Base-by-base conservation (phyloP, 2,113 vertebrate genomes). In the Petrocephalus microphthalmus region DNA sequence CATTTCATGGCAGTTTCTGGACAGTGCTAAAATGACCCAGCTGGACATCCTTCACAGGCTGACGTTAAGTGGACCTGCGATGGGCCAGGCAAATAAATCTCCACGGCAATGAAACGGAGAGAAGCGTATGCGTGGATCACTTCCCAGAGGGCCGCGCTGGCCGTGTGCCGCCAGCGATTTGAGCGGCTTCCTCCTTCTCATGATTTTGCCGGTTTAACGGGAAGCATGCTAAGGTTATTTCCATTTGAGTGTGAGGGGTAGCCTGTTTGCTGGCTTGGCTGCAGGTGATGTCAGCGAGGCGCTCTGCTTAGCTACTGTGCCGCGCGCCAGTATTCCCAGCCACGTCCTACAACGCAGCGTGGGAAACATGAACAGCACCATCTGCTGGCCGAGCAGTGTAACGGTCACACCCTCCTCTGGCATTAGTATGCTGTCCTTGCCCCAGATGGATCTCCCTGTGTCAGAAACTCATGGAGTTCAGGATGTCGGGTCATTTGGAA, bases 311-410 rank as follows among this genome's bases (percentile, higher is more conserved):
- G 19, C 54, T 60, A 25, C 7, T 85, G 37, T 89, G 22, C 33
- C 3, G 33, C 17, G 19, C 84, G 60, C 89, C 84, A 37, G 53
- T 1, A 47, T 22, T 20, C 17, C 81, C 2, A n/a, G 83, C 25
- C 52, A 57, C 0, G 37, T 87, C 20, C 78, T 47, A 37, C 33
- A 22, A 37, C 6, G 15, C 78, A 17, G n/a, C 8, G 6, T 89
- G 2, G 7, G 20, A 64, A 19, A 64, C 33, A 87, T 90, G 88
- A 88, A 84, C 54, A 89, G 92, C 90, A 85, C 90, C 86, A 56
- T 88, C 93, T 93, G 88, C 91, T 91, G 92, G 90, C 17, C 20
- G 47, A 84, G 0, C 0, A 71, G 3, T 19, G 13, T 49, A 49
- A 87, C 13, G 2, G 1, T 8, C 88, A 51, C 56, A 49, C 11